phyloP scores from a whole-genome alignment of 2,113 vertebrate species.

The Vulpes lagopus region DNA sequence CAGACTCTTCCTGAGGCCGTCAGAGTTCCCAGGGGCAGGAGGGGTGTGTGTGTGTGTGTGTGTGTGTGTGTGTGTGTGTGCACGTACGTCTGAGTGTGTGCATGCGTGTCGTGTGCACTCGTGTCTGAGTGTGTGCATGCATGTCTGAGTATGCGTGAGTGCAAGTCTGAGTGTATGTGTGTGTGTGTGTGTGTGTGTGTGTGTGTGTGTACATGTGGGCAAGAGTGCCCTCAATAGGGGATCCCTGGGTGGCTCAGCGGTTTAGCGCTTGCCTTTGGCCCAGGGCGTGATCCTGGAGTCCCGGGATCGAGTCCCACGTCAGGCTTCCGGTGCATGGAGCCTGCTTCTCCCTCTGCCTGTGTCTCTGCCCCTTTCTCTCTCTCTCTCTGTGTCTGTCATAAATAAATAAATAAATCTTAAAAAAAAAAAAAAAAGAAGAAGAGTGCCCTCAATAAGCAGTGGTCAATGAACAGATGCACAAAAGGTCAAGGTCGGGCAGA shows the following conservation, averaged over 20 bases:
- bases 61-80: neutral
- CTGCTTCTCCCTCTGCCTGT: too few species aligned
- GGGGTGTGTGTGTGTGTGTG: fast-evolving
- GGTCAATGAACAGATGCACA: fast-evolving
- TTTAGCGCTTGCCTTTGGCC: too few species aligned
- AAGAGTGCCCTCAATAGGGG: neutral
- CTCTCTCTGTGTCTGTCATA: too few species aligned
- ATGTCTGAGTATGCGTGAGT: too few species aligned
- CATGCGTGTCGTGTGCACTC: neutral
- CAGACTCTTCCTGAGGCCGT: neutral
- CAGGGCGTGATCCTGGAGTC: too few species aligned
- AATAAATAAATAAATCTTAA: too few species aligned
- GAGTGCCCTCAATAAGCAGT: neutral
- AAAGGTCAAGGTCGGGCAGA: neutral
- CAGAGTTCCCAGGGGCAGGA: neutral
- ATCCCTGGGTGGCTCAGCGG: too few species aligned
- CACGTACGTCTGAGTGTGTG: too few species aligned
- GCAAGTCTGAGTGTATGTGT: neutral
- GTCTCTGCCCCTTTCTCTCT: too few species aligned
- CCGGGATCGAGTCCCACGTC: too few species aligned
- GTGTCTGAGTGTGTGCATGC: neutral
- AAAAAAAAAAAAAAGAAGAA: too few species aligned
- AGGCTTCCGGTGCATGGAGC: too few species aligned
- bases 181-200: neutral
- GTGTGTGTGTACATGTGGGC: fast-evolving